Percentiles rank a stretch among this genome's conserved stretches.
Conservation (phyloP, 1,140 invertebrate species). For the Drosophila neocordata region DNA sequence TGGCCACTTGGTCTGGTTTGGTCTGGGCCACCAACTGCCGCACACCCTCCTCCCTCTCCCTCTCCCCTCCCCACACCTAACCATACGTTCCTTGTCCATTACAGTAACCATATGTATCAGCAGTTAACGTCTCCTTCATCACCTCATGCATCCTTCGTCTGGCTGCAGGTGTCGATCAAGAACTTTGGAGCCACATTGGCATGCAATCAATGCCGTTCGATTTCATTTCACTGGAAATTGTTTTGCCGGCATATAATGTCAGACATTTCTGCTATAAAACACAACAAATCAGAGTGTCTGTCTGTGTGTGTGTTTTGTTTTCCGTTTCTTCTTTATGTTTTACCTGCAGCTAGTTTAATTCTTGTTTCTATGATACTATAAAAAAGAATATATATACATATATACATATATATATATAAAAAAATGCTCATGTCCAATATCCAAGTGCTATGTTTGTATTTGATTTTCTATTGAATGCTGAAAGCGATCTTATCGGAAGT, state of each 20-base stretch:
- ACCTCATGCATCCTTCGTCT: conserved; percentile 40
- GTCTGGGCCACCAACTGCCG: no score
- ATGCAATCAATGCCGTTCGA: conserved; percentile 80
- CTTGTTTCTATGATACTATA: conserved; percentile 42
- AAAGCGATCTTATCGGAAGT: conserved; percentile 75
- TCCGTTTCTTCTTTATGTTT: conserved; percentile 19
- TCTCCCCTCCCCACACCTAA: neutral
- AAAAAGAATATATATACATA: conserved; percentile 14
- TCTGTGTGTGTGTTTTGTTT: conserved; percentile 1
- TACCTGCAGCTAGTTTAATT: conserved; percentile 38
- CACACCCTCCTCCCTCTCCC: no score
- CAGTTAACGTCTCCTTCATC: neutral
- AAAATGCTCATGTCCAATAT: neutral
- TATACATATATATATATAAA: no score
- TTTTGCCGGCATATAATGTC: conserved; percentile 68
- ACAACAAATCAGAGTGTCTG: conserved; percentile 16
- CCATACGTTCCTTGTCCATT: neutral
- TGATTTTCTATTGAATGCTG: conserved; percentile 65
- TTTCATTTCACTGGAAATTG: conserved; percentile 73
- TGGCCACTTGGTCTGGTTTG: conserved; percentile 47
- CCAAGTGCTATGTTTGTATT: conserved; percentile 12
- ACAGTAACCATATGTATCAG: conserved; percentile 7
- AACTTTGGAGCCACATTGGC: conserved; percentile 80
- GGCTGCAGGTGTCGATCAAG: conserved; percentile 74
- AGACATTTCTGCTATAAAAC: conserved; percentile 64